Conservation (phyloP, 2,113 vertebrate species). For the Ceyx margarethae region DNA sequence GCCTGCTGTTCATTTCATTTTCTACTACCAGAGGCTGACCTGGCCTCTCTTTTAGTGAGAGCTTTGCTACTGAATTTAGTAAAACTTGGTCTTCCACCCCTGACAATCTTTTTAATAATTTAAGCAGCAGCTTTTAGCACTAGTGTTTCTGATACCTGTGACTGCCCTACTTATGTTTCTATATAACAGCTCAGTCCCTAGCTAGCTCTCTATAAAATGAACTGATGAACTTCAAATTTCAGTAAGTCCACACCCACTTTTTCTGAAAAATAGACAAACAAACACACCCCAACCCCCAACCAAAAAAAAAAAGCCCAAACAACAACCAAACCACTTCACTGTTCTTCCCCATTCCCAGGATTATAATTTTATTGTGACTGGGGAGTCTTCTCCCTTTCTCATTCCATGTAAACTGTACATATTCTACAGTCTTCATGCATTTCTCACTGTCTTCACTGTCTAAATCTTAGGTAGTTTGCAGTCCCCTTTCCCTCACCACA, state of each 20-base stretch:
- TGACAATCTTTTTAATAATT: not conserved
- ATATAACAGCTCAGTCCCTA: not conserved
- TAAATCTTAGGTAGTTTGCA: not conserved
- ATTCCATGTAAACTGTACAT: not conserved
- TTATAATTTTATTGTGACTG: not conserved
- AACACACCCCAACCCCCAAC: fast-evolving
- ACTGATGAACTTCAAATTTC: not conserved
- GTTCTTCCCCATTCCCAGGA: not conserved
- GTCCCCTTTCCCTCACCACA: not conserved
- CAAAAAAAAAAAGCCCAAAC: no score
- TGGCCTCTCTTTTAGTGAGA: not conserved
- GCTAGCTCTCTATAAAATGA: not conserved
- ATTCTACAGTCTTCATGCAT: fast-evolving
- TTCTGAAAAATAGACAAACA: not conserved
- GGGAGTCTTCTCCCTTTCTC: not conserved
- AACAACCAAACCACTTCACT: not conserved
- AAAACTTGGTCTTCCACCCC: not conserved
- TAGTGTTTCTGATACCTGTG: not conserved
- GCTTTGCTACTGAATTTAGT: not conserved
- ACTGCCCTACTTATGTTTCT: not conserved
- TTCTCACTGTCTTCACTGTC: not conserved
- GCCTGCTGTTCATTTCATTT: not conserved
- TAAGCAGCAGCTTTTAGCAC: not conserved
- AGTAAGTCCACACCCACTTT: not conserved
- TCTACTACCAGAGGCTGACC: not conserved